Evolutionary conservation across 2,797 vertebrate genomes (phyloP).

Genomic region (Atherinosoma microstoma): DNA sequence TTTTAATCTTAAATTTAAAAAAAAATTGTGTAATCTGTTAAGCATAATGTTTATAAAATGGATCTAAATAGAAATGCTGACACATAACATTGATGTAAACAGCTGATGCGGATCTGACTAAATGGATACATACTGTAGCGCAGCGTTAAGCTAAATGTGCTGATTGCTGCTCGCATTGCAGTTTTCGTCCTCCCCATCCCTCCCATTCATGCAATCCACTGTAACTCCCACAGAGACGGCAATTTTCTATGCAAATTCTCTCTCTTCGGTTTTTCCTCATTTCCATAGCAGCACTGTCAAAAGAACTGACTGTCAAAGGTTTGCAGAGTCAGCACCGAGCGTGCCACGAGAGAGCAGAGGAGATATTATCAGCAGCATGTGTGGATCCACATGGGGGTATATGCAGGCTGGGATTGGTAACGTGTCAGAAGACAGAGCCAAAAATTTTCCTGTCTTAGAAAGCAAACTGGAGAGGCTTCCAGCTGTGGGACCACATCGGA

Average conservation of each 20-base stretch:
- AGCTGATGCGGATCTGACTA: background rate
- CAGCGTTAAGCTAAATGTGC: conserved; percentile 13
- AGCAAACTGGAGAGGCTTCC: conserved; percentile 12
- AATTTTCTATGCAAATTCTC: conserved; percentile 69
- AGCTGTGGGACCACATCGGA: background rate
- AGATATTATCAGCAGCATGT: conserved; percentile 33
- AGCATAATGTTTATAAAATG: no score
- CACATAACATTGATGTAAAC: background rate
- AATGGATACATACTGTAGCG: conserved; percentile 1
- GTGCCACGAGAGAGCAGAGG: conserved; percentile 31
- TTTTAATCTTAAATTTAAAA: no score
- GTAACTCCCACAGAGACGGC: conserved; percentile 50
- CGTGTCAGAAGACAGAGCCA: conserved; percentile 17
- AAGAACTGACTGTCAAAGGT: conserved; percentile 61
- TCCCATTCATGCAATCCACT: conserved; percentile 11
- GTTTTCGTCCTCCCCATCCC: conserved; percentile 28
- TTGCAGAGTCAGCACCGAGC: conserved; percentile 53
- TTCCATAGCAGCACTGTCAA: conserved; percentile 55
- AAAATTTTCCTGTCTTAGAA: conserved; percentile 4
- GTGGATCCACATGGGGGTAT: background rate
- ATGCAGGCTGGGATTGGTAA: background rate
- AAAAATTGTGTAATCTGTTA: no score
- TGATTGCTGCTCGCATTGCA: conserved; percentile 54
- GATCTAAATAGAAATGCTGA: no score
- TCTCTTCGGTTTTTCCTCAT: conserved; percentile 45